Evolutionary conservation across 2,888 invertebrate species (phyloP).

Genomic region (Drosophila conformis): DNA sequence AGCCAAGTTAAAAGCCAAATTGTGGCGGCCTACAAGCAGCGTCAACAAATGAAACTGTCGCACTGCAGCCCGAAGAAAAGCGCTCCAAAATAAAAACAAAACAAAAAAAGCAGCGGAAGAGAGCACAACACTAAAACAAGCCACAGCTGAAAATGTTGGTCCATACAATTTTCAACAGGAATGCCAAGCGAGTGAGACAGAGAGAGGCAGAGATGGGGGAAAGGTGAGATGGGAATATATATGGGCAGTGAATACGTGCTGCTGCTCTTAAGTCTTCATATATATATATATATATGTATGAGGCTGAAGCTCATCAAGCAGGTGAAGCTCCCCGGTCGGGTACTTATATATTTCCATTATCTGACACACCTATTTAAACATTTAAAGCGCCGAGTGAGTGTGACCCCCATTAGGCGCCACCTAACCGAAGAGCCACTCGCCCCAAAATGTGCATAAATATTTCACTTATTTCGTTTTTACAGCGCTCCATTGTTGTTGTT

Average conservation of each 20-base stretch:
- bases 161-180: conserved; percentile 46
- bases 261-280: conserved; percentile 30
- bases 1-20: conserved; percentile 71
- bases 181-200: background rate
- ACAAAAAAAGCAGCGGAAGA: conserved; percentile 15
- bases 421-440: conserved; percentile 53
- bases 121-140: conserved; percentile 45
- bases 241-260: conserved; percentile 34
- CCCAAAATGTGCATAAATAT: conserved; percentile 72
- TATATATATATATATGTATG: background rate
- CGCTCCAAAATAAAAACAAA: conserved; percentile 16
- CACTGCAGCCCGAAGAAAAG: conserved; percentile 53
- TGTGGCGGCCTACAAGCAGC: conserved; percentile 44
- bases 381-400: conserved; percentile 77
- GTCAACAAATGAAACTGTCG: conserved; percentile 54
- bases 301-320: conserved; percentile 46
- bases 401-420: conserved; percentile 81
- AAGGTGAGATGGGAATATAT: background rate
- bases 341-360: conserved; percentile 80
- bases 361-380: conserved; percentile 82
- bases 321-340: conserved; percentile 57
- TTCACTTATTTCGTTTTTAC: conserved; percentile 75
- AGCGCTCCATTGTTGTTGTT: conserved; percentile 10
- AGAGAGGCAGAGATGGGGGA: background rate
- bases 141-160: conserved; percentile 42